A percentile compares a stretch with the other conserved stretches of the same genome.
Evolutionary conservation across 2,888 invertebrate genomes (phyloP).

Genomic region (Meteorus cinctellus): DNA sequence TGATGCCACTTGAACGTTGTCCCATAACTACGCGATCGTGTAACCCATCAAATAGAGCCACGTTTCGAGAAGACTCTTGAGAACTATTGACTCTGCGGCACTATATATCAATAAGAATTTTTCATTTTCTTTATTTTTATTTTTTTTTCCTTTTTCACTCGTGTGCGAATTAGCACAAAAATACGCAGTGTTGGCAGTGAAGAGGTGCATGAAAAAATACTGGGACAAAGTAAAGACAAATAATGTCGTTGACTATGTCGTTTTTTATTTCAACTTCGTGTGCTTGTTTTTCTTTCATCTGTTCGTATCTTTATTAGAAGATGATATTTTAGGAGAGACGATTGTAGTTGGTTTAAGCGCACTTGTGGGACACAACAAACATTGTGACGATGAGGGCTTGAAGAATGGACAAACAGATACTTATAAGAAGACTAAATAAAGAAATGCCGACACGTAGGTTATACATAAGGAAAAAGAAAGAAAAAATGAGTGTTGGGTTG

Average conservation of each 20-base stretch:
- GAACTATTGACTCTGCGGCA: conserved; percentile 13
- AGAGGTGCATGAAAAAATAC: conserved; percentile 15
- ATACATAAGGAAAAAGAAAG: conserved; percentile 37
- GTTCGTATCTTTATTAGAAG: conserved; percentile 31
- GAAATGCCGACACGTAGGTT: conserved; percentile 36
- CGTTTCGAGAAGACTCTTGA: not conserved
- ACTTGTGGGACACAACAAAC: conserved; percentile 43
- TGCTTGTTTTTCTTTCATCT: not conserved
- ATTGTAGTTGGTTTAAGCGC: conserved; percentile 32
- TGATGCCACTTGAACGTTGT: conserved; percentile 15
- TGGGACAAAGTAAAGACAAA: conserved; percentile 13
- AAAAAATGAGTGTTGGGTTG: conserved; percentile 38
- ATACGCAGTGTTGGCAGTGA: conserved; percentile 24
- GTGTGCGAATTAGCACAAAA: conserved; percentile 29
- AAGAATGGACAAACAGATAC: conserved; percentile 46
- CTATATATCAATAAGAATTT: not conserved
- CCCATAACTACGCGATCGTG: not conserved
- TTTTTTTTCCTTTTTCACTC: not conserved
- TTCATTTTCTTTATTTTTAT: not conserved
- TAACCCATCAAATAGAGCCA: not conserved
- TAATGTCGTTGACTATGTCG: conserved; percentile 24
- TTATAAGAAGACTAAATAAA: conserved; percentile 38
- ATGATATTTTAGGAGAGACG: conserved; percentile 24
- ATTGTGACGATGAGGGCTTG: conserved; percentile 43
- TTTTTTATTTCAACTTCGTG: conserved; percentile 15